Evolutionary conservation across 2,113 vertebrate genomes (phyloP), one percentile per base, ranked within the genome.

Genomic region (Hiodon alosoides): DNA sequence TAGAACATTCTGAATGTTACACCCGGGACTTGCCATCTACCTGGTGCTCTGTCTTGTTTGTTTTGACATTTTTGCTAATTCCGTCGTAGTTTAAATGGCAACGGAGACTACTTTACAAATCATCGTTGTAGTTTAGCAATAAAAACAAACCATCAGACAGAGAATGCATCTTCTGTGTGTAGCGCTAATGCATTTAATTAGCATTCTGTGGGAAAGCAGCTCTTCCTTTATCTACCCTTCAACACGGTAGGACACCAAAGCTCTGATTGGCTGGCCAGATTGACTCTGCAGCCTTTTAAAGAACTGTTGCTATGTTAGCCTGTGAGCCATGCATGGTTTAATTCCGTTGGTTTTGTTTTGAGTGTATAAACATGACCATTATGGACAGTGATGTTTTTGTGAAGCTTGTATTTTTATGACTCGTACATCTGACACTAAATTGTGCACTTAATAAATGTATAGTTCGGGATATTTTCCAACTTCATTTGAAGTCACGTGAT

Each of bases 381-480:
- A 46, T 64, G 62, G 74, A 13, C 68, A 46, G 14, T 31, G 60
- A 74, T 71, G 66, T 54, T 77, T 77, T 57, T 78, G 53, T 75
- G 53, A 71, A 9, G 67, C 50, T 58, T 76, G 59, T 74, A 16
- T 77, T 78, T 78, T 73, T 76, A 76, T 76, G 58, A 72, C 70
- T 72, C 64, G 60, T 64, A 77, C 80, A 80, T 74, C 64, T 67
- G 81, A 71, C 67, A 74, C 60, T 82, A 74, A 73, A 73, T 14
- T 69, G 71, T 61, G 31, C 72, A 77, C 67, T 51, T 77, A 85
- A 85, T 86, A 87, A 87, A 87, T 71, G 64, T 73, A 71, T 54
- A 74, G 76, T 86, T 81, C 77, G 71, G 77, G 75, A 72, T 72
- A 48, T 4, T 57, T 31, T 66, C 69, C 10, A 55, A 51, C 64